These are phyloP conservation scores for Periophthalmodon schlosseri DNA, from an alignment of 2,113 vertebrate genomes.

Conservation along the genomic window DNA sequence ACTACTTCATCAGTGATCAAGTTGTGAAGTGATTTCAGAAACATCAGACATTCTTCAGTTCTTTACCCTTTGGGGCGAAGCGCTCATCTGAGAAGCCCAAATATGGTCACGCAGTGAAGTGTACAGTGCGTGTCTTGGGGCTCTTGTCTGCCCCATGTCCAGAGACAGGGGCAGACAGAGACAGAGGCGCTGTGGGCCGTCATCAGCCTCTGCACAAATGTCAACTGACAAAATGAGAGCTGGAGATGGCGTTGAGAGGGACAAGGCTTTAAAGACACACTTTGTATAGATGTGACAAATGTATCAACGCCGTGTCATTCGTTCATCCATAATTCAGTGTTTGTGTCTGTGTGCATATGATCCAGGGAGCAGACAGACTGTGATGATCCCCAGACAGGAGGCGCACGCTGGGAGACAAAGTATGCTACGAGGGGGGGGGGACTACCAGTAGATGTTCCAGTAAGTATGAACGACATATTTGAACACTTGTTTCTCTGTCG, in stretches of 20 bases:
- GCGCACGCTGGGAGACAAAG: constrained; percentile 46
- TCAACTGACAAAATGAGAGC: constrained; percentile 73
- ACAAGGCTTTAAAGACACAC: constrained; percentile 60
- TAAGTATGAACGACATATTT: constrained; percentile 45
- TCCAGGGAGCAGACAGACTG: background rate
- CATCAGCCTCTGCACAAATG: constrained; percentile 64
- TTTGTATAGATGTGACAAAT: constrained; percentile 70
- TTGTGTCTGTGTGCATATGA: constrained; percentile 23
- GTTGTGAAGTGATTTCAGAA: background rate
- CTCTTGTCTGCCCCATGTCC: constrained; percentile 52
- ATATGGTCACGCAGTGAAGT: constrained; percentile 23
- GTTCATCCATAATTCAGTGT: constrained; percentile 73
- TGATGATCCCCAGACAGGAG: constrained; percentile 41
- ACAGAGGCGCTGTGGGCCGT: constrained; percentile 54
- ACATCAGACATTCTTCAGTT: background rate
- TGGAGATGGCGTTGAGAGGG: constrained; percentile 59
- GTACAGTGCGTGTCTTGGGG: constrained; percentile 32
- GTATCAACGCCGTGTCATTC: constrained; percentile 64
- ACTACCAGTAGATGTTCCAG: constrained; percentile 57
- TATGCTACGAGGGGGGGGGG: constrained; percentile 37
- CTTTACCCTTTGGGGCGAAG: background rate
- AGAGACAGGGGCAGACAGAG: constrained; percentile 47
- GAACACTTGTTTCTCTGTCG: constrained; percentile 37
- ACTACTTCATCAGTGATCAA: background rate
- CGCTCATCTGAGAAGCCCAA: constrained; percentile 8